phyloP scores from a whole-genome alignment of 2,797 vertebrate genomes.

The Selene dorsalis region DNA sequence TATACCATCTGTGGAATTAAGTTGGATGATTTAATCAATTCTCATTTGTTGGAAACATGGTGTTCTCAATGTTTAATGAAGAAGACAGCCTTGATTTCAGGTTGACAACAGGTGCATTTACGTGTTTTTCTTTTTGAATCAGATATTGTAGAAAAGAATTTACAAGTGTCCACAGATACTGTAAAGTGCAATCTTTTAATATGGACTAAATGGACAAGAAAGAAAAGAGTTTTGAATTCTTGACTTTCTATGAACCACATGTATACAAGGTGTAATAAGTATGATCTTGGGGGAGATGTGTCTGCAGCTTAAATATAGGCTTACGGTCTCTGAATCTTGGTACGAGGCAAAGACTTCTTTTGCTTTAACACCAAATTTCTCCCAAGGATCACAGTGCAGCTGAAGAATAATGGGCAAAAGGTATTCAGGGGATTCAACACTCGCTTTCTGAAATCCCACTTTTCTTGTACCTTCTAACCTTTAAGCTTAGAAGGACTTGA shows the following conservation, averaged over 20 bases:
- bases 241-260: not conserved
- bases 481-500: conserved; percentile 4
- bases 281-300: not conserved
- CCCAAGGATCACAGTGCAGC: not conserved
- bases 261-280: not conserved
- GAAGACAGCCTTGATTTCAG: not conserved
- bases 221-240: not conserved
- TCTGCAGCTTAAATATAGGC: not conserved
- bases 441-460: conserved; percentile 1
- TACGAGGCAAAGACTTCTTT: not conserved
- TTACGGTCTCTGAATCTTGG: not conserved
- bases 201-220: not conserved
- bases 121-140: not conserved
- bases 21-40: not conserved
- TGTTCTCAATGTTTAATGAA: not conserved
- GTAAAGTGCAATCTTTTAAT: not conserved
- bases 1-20: not conserved
- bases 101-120: not conserved
- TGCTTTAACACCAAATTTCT: not conserved
- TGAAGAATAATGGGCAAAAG: conserved; percentile 16
- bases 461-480: conserved; percentile 16
- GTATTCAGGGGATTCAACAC: conserved; percentile 4
- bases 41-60: not conserved
- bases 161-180: not conserved
- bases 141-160: not conserved